Conservation (phyloP, 1,140 invertebrate genomes). For the Diorhabda carinulata region DNA sequence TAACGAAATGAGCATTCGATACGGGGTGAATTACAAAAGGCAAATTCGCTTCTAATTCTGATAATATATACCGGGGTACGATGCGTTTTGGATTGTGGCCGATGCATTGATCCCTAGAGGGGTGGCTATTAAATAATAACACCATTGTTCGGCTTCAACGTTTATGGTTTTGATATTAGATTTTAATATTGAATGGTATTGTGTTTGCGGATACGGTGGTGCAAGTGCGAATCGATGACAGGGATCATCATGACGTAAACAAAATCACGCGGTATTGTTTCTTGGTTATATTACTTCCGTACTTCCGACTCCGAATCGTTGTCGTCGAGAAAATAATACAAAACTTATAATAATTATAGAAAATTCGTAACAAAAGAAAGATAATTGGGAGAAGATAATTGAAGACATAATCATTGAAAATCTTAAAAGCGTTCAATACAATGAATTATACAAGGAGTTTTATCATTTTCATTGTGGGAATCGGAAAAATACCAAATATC, state of each 20-base stretch:
- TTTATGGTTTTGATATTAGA: conserved; percentile 9
- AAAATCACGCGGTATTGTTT: not conserved
- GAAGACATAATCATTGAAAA: no score
- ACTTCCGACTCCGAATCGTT: no score
- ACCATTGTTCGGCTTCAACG: conserved; percentile 11
- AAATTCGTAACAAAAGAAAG: no score
- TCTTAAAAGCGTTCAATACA: no score
- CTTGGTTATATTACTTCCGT: no score
- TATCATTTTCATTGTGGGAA: no score
- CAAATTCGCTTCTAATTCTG: not conserved
- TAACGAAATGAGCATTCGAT: conserved; percentile 37
- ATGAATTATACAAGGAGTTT: no score
- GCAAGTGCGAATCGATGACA: not conserved
- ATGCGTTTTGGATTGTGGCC: not conserved
- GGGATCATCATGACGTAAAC: not conserved
- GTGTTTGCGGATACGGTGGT: conserved; percentile 6
- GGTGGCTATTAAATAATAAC: conserved; percentile 14
- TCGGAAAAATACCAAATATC: no score
- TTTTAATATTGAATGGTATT: conserved; percentile 9
- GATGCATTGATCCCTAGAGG: not conserved
- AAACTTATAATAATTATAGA: no score
- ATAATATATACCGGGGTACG: conserved; percentile 1
- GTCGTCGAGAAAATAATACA: no score
- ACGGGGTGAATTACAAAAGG: conserved; percentile 20
- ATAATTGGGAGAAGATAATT: no score